Conservation (phyloP, 2,888 invertebrate genomes). For the Therioaphis trifolii region DNA sequence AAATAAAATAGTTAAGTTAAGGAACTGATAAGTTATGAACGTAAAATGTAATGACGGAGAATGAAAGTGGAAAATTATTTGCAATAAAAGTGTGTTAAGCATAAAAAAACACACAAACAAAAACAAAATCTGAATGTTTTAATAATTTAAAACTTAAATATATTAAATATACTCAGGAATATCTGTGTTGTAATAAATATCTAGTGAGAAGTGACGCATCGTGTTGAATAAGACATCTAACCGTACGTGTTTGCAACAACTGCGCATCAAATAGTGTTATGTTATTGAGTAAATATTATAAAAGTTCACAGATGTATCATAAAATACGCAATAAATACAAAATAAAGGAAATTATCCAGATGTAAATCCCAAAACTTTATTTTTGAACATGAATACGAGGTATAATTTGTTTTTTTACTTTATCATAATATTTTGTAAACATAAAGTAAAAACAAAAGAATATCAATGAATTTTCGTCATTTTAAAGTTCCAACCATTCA, state of each 20-base stretch:
- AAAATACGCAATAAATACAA: slow-evolving; percentile 33
- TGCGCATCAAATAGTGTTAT: background rate
- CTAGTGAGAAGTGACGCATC: background rate
- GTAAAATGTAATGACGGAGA: background rate
- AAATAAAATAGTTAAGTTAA: background rate
- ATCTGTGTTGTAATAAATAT: no score
- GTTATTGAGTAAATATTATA: slow-evolving; percentile 31
- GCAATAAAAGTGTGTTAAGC: slow-evolving; percentile 16
- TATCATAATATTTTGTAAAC: background rate
- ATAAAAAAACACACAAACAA: background rate
- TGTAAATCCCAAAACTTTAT: slow-evolving; percentile 34
- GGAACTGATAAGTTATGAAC: slow-evolving; percentile 5
- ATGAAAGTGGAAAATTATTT: slow-evolving; percentile 12
- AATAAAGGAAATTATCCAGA: slow-evolving; percentile 51
- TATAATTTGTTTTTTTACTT: slow-evolving; percentile 22
- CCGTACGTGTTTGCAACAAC: slow-evolving; percentile 1
- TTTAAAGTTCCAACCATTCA: no score
- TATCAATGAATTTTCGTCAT: background rate
- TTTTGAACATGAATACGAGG: background rate
- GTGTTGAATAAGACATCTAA: background rate
- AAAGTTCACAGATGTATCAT: slow-evolving; percentile 41
- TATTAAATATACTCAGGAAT: no score
- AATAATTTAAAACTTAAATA: background rate
- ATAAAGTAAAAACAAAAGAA: slow-evolving; percentile 1
- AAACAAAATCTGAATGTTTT: slow-evolving; percentile 6